Conservation (phyloP, 2,888 invertebrate species). For the Drosophila setosimentum region DNA sequence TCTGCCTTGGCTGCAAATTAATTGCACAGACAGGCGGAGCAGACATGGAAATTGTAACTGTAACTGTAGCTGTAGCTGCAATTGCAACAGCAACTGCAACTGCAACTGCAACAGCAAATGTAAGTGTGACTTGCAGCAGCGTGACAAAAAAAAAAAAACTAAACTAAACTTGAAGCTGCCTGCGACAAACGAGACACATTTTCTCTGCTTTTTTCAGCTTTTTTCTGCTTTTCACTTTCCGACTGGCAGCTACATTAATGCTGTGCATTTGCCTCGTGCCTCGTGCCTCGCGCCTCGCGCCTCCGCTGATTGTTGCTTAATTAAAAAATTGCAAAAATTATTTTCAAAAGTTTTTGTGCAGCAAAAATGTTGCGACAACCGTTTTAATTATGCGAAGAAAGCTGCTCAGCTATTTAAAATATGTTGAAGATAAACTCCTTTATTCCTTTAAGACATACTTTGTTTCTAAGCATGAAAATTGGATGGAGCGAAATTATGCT, state of each 20-base stretch:
- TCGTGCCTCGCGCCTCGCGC: conserved; percentile 11
- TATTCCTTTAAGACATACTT: neutral
- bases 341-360: conserved; percentile 18
- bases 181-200: conserved; percentile 17
- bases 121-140: conserved; percentile 21
- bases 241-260: conserved; percentile 57
- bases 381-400: neutral
- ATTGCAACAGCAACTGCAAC: conserved; percentile 33
- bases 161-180: conserved; percentile 16
- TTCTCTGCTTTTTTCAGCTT: neutral
- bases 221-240: neutral
- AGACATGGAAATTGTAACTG: conserved; percentile 48
- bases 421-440: neutral
- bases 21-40: conserved; percentile 69
- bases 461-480: no score
- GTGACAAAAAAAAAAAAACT: neutral
- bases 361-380: conserved; percentile 6
- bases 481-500: neutral
- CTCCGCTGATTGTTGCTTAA: conserved; percentile 74
- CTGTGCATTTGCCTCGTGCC: conserved; percentile 7
- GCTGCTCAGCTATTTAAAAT: no score
- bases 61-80: conserved; percentile 28
- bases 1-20: conserved; percentile 75
- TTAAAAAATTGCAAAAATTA: conserved; percentile 74
- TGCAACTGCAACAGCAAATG: conserved; percentile 28